These are phyloP conservation scores for Brassicogethes aeneus DNA, from an alignment of 2,888 invertebrate species.

Conservation along the genomic window DNA sequence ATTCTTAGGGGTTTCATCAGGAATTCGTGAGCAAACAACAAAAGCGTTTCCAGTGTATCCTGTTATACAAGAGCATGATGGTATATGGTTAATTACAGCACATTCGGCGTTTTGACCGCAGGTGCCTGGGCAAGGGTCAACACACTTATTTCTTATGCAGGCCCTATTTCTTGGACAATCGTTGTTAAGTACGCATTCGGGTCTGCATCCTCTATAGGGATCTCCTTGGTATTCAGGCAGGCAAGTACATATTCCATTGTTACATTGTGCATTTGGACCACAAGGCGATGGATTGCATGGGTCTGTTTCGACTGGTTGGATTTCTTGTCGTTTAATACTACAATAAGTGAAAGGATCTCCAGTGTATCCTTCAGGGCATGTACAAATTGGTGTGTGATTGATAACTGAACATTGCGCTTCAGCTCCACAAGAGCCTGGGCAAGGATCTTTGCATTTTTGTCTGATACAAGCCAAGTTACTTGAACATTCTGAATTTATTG, in stretches of 20 bases:
- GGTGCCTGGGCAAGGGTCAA: constrained; percentile 66
- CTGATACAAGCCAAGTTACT: constrained; percentile 64
- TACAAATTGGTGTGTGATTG: constrained; percentile 68
- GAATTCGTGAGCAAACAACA: constrained; percentile 52
- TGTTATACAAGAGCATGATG: constrained; percentile 65
- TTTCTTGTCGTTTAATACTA: constrained; percentile 42
- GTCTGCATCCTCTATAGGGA: constrained; percentile 59
- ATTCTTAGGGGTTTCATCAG: constrained; percentile 36
- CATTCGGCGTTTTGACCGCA: constrained; percentile 69
- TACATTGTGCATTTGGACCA: constrained; percentile 53
- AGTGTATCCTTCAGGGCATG: constrained; percentile 59
- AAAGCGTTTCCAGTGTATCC: constrained; percentile 66
- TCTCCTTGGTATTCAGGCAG: constrained; percentile 60
- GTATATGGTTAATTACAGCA: constrained; percentile 65
- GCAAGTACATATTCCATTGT: constrained; percentile 62
- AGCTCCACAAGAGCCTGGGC: constrained; percentile 68
- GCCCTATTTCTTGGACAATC: constrained; percentile 63
- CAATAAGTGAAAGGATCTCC: constrained; percentile 74
- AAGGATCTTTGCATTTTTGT: constrained; percentile 68
- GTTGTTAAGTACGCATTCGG: constrained; percentile 64
- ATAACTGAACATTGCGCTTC: constrained; percentile 65
- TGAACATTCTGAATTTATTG: constrained; percentile 64
- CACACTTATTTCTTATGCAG: constrained; percentile 60
- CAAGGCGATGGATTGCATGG: constrained; percentile 60
- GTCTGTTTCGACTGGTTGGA: constrained; percentile 27